Evolutionary conservation across 2,888 invertebrate species (phyloP).

Genomic region (Euspilapteryx auroguttella): DNA sequence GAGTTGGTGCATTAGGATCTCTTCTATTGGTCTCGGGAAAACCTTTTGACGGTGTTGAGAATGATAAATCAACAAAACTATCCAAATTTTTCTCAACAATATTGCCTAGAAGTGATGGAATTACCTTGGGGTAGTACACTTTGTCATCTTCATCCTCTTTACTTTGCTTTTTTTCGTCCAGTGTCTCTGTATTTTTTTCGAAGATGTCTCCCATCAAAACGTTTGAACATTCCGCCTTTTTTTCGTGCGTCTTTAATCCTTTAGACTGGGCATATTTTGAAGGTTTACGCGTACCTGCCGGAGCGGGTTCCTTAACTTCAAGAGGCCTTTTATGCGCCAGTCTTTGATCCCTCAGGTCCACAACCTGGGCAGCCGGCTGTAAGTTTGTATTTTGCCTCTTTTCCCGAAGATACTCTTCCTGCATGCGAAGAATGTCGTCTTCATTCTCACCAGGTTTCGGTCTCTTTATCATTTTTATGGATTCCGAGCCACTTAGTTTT

Average conservation of each 20-base stretch:
- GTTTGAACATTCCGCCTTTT: constrained; percentile 23
- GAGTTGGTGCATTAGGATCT: constrained; percentile 26
- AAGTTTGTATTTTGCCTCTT: constrained; percentile 53
- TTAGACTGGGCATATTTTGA: constrained; percentile 45
- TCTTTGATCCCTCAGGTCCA: constrained; percentile 48
- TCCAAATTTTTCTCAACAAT: constrained; percentile 57
- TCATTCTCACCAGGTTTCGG: constrained; percentile 73
- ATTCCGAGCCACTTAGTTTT: too few relatives aligned
- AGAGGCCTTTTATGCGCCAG: constrained; percentile 19
- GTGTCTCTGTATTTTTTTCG: constrained; percentile 23
- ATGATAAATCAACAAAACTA: constrained; percentile 12
- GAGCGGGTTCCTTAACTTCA: too few relatives aligned
- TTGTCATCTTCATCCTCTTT: constrained; percentile 32
- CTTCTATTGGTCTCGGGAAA: constrained; percentile 53
- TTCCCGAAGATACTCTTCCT: constrained; percentile 68
- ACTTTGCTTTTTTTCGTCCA: constrained; percentile 6
- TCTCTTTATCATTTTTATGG: constrained; percentile 59
- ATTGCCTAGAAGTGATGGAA: constrained; percentile 43
- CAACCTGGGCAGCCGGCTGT: constrained; percentile 65
- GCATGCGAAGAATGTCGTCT: constrained; percentile 73
- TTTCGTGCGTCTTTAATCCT: constrained; percentile 33
- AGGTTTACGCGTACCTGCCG: constrained; percentile 22
- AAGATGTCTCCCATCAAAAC: constrained; percentile 26
- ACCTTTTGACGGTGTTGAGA: constrained; percentile 32
- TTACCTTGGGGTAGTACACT: constrained; percentile 47